Evolutionary conservation across 2,113 vertebrate genomes (phyloP).

Genomic region (Amblyopsis rosae): DNA sequence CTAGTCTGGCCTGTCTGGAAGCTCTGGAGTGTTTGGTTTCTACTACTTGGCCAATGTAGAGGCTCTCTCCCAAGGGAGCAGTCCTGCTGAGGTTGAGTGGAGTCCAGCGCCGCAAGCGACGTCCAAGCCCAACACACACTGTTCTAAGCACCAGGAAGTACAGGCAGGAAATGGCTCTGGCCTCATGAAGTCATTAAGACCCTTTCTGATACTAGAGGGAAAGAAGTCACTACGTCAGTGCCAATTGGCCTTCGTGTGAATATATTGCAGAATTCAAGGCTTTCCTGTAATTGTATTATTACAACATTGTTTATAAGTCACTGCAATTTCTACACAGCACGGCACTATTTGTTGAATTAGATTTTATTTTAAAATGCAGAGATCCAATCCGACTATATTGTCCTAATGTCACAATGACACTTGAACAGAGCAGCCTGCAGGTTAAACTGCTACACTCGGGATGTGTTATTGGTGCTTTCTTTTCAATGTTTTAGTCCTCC

Average conservation of each 20-base stretch:
- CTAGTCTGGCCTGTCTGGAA: conserved; percentile 48
- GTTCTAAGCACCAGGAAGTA: conserved; percentile 47
- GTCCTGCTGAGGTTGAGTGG: conserved; percentile 24
- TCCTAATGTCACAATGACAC: neutral
- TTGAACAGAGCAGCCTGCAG: neutral
- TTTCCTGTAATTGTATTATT: conserved; percentile 23
- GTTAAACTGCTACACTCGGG: neutral
- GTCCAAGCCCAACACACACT: conserved; percentile 43
- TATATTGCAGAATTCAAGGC: conserved; percentile 26
- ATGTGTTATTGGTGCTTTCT: neutral
- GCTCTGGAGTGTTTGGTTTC: conserved; percentile 49
- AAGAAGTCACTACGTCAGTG: conserved; percentile 41
- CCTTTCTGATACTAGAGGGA: conserved; percentile 54
- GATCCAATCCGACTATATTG: neutral
- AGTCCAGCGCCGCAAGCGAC: conserved; percentile 38
- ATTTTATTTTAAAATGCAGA: conserved; percentile 37
- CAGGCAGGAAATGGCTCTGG: conserved; percentile 62
- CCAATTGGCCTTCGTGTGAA: conserved; percentile 17
- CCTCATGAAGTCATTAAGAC: conserved; percentile 69
- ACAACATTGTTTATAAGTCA: neutral
- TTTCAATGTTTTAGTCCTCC: neutral
- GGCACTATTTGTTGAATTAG: conserved; percentile 17
- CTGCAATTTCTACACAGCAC: neutral
- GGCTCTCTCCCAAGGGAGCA: conserved; percentile 43
- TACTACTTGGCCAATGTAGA: conserved; percentile 47